phyloP scores from a whole-genome alignment of 2,888 invertebrate species.

The Polyploca ridens region DNA sequence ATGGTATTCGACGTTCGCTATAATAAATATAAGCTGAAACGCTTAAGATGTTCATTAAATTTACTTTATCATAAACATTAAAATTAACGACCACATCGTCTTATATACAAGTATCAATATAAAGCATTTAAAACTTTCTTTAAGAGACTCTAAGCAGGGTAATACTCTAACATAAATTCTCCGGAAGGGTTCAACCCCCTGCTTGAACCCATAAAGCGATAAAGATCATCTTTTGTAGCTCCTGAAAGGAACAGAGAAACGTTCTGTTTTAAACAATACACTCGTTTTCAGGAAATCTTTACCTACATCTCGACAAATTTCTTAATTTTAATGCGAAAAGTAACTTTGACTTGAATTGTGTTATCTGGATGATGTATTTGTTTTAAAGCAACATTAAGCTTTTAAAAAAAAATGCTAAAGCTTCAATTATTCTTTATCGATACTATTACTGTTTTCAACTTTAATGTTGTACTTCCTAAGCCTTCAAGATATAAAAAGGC shows the following conservation, averaged over 20 bases:
- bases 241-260: slow-evolving; percentile 43
- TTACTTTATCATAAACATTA: background rate
- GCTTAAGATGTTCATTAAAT: background rate
- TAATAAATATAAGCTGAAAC: background rate
- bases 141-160: slow-evolving; percentile 60
- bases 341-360: slow-evolving; percentile 40
- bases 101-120: slow-evolving; percentile 55
- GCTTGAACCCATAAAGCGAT: slow-evolving; percentile 70
- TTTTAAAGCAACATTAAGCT: background rate
- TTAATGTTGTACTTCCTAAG: background rate
- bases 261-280: slow-evolving; percentile 47
- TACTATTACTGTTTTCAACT: background rate
- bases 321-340: slow-evolving; percentile 49
- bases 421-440: background rate
- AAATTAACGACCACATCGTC: slow-evolving; percentile 36
- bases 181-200: slow-evolving; percentile 55
- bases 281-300: slow-evolving; percentile 38
- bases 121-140: slow-evolving; percentile 75
- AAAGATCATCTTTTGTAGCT: slow-evolving; percentile 74
- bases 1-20: no score
- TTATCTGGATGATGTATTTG: slow-evolving; percentile 34
- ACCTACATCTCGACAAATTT: slow-evolving; percentile 41
- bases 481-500: background rate
- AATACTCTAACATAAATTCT: slow-evolving; percentile 69
- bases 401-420: background rate